Evolutionary conservation across 2,888 invertebrate species (phyloP), one percentile per base, ranked within the genome.

Genomic region (Rhagium mordax): DNA sequence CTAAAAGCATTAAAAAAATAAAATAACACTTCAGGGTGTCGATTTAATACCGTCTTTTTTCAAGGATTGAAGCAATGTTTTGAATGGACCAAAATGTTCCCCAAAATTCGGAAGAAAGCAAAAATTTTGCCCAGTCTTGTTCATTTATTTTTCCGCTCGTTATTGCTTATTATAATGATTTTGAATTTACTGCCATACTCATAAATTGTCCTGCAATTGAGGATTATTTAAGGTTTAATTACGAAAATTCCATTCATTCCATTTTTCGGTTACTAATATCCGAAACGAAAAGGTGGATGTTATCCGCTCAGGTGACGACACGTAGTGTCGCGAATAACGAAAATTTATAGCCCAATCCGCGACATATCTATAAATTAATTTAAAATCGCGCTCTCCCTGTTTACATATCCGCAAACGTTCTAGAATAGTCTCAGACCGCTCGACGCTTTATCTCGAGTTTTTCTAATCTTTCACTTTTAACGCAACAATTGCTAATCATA

Each of bases 401-500:
- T 64, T 48, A 21, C 27, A 49, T 27, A 64, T 27, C 24, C 27
- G 29, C 16, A 64, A 64, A 13, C 16, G 24, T 64, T 64, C 64
- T 49, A 27, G 64, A 49, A 64, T 18, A 15, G 16, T 29, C 51
- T 51, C 49, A 64, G 64, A 64, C 64, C 16, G 64, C 64, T 64
- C 49, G 64, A 49, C 64, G 64, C 64, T 49, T 24, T 59, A 64
- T 49, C 61, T 62, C 49, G 6, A 18, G 15, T 27, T 64, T 51
- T 64, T 64, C 64, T 64, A 64, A 64, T 64, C 64, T 64, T 64
- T 64, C 24, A 49, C 49, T 64, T 64, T 48, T 48, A 48, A 27
- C 49, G 41, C n/a, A 41, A 24, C 51, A 64, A 24, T 64, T 48
- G 51, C 16, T 6, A 49, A 49, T 41, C 41, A 24, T 29, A 24